Evolutionary conservation across 2,797 vertebrate genomes (phyloP), one percentile per base, ranked within the genome.

Genomic region (Erethizon dorsatum): DNA sequence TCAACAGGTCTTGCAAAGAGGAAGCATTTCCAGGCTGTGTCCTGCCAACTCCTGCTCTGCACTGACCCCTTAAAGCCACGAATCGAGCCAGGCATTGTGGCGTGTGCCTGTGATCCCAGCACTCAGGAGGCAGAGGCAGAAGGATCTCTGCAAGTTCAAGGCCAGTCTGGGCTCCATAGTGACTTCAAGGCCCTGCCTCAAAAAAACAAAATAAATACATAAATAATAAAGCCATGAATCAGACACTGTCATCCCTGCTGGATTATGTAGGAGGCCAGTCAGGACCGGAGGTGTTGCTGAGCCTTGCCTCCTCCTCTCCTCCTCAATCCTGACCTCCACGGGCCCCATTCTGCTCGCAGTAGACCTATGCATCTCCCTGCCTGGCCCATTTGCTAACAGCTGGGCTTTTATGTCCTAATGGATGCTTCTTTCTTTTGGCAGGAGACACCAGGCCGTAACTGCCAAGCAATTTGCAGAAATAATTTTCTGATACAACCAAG

Each of bases 401-500:
- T 90, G 63, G 88, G 78, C 45, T 71, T 94, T 94, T 90, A 24
- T 45, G 20, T 80, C 33, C 52, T 47, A 26, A 85, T 22, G 24
- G 47, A 50, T 63, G 69, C 47, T 50, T n/a, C 50, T 37, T 59
- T 52, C 26, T 82, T 83, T 78, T 26, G 59, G 85, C 93, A 87
- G 54, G 28, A 50, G 52, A 90, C 41, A 45, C 54, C 89, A 94
- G 59, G 14, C 37, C 67, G 78, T 83, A 85, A 82, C 56, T 92
- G 84, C 65, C 26, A 54, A 67, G 84, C 11, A 52, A 15, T 77
- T 91, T 84, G 92, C 88, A 80, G 86, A 95, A 63, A 80, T 95
- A 83, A 90, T 94, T 77, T 96, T 92, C 82, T 92, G 95, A 87
- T 26, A 71, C 63, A 90, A 61, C 63, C 88, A 57, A 79, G 22